These are phyloP conservation scores for Globodera rostochiensis DNA, from an alignment of 1,140 invertebrate species.

Conservation along the genomic window DNA sequence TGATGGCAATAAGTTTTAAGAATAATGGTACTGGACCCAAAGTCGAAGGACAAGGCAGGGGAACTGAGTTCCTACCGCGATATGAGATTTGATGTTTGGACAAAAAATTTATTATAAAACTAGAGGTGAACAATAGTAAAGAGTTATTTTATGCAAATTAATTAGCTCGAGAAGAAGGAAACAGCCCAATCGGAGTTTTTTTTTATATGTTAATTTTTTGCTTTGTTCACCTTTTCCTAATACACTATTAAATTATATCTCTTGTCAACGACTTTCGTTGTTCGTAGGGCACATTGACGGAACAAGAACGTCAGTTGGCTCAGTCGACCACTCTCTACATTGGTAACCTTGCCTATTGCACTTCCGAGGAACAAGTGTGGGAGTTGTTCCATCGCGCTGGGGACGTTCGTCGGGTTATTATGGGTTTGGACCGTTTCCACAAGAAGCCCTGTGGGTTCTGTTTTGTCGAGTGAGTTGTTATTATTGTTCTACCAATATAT, in stretches of 20 bases:
- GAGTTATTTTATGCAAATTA: too few species aligned
- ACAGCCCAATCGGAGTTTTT: too few species aligned
- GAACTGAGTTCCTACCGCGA: slow-evolving; percentile 57
- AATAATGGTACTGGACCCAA: slow-evolving; percentile 52
- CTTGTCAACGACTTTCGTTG: background rate
- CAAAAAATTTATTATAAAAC: too few species aligned
- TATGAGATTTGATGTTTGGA: slow-evolving; percentile 55
- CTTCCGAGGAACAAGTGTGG: slow-evolving; percentile 97
- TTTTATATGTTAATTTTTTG: too few species aligned
- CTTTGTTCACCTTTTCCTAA: too few species aligned
- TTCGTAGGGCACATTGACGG: slow-evolving; percentile 66
- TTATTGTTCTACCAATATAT: too few species aligned
- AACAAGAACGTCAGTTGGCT: slow-evolving; percentile 83
- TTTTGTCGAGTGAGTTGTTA: slow-evolving; percentile 84
- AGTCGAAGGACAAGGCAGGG: slow-evolving; percentile 55
- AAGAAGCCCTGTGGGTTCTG: slow-evolving; percentile 99
- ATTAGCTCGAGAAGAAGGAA: too few species aligned
- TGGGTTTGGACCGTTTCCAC: slow-evolving; percentile 96
- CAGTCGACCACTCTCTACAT: slow-evolving; percentile 86
- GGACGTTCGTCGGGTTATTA: slow-evolving; percentile 90
- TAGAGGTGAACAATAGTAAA: too few species aligned
- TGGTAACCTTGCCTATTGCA: slow-evolving; percentile 97
- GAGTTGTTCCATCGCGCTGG: slow-evolving; percentile 94
- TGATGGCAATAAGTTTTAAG: background rate
- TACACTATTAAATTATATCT: too few species aligned